Evolutionary conservation across 2,888 invertebrate genomes (phyloP).

Genomic region (Crossocerus cetratus): DNA sequence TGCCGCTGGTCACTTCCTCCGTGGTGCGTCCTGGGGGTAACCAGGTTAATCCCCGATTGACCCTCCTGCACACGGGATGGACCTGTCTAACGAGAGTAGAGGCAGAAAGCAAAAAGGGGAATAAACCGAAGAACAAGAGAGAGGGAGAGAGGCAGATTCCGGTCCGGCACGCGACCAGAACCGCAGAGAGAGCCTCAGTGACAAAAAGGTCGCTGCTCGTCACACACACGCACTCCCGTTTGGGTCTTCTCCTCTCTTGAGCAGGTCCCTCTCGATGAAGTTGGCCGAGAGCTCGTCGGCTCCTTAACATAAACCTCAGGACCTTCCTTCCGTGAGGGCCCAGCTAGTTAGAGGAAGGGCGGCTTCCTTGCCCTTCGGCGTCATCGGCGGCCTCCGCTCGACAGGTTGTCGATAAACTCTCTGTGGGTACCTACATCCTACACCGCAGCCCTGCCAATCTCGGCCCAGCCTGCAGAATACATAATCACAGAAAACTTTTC

Average conservation of each 20-base stretch:
- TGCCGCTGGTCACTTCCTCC: constrained; percentile 62
- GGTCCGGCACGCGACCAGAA: constrained; percentile 74
- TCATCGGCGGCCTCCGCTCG: constrained; percentile 34
- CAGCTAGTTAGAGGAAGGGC: constrained; percentile 40
- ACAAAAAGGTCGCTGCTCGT: constrained; percentile 71
- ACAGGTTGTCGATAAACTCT: constrained; percentile 50
- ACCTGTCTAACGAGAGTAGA: constrained; percentile 52
- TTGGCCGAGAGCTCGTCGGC: constrained; percentile 35
- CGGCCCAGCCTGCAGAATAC: too few relatives aligned
- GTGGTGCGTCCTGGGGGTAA: constrained; percentile 60
- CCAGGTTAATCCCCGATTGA: constrained; percentile 75
- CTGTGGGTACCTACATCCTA: constrained; percentile 1
- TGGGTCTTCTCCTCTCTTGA: constrained; percentile 22
- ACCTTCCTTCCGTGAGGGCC: constrained; percentile 27
- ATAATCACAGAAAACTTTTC: not conserved
- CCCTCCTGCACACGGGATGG: constrained; percentile 66
- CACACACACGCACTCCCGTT: constrained; percentile 53
- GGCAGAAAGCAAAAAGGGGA: constrained; percentile 24
- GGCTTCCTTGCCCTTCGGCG: constrained; percentile 49
- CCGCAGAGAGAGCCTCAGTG: constrained; percentile 65
- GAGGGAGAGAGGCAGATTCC: constrained; percentile 61
- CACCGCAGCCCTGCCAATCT: constrained; percentile 8
- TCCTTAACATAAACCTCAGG: constrained; percentile 60
- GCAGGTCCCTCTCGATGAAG: constrained; percentile 17
- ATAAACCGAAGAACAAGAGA: constrained; percentile 4